Conservation (phyloP, 2,888 invertebrate genomes). For the Eucera pruinosa region DNA sequence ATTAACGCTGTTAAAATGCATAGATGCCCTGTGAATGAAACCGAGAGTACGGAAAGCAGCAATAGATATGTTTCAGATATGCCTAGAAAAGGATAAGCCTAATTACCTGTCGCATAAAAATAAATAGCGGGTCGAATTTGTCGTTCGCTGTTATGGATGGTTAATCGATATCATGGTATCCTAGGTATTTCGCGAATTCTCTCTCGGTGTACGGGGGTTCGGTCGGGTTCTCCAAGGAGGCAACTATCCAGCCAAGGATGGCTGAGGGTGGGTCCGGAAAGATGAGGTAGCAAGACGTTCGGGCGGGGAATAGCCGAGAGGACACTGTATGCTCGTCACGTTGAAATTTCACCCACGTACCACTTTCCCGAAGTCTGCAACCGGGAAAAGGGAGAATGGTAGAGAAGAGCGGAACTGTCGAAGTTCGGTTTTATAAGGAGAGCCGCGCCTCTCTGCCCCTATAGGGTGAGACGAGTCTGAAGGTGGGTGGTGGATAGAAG, state of each 20-base stretch:
- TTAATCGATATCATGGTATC: constrained; percentile 16
- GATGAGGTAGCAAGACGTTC: constrained; percentile 43
- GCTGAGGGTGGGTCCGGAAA: constrained; percentile 7
- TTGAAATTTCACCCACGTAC: constrained; percentile 78
- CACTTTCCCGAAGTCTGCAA: constrained; percentile 75
- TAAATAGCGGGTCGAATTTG: too few species aligned
- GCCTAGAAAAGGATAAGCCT: too few species aligned
- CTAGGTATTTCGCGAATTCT: constrained; percentile 23
- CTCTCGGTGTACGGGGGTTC: too few species aligned
- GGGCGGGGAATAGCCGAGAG: constrained; percentile 33
- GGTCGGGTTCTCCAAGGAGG: too few species aligned
- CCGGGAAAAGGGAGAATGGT: constrained; percentile 61
- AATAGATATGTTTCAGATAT: too few species aligned
- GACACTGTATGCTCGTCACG: constrained; percentile 74
- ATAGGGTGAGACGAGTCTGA: neutral
- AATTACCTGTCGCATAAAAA: too few species aligned
- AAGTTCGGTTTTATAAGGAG: constrained; percentile 76
- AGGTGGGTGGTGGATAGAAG: neutral
- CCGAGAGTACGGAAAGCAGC: too few species aligned
- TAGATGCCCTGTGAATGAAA: too few species aligned
- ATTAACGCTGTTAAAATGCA: too few species aligned
- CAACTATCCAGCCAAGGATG: neutral
- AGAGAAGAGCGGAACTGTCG: constrained; percentile 69
- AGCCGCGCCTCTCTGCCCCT: constrained; percentile 32
- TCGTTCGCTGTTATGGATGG: too few species aligned